Base-by-base conservation (phyloP, 2,113 vertebrate species). In the Mungos mungo region DNA sequence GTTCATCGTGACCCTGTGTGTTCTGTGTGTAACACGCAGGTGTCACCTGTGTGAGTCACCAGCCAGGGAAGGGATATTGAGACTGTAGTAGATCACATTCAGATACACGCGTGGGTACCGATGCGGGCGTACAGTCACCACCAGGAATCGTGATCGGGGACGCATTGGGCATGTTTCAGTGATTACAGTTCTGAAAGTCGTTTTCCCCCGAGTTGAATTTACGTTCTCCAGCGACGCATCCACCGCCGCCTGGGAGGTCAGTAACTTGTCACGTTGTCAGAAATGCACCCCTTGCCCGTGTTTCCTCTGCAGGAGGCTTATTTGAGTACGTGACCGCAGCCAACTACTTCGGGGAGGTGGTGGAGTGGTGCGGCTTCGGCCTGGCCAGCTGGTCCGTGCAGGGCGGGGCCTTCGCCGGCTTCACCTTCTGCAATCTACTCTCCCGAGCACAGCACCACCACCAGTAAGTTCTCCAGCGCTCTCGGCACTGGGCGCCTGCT, bases 291-390 rank as follows among this genome's bases (percentile, higher is more conserved):
- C 77, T 33, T 52, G 35, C 85, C 76, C 92, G 0, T 96, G 89
- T 68, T 97, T 50, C 33, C 16, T 95, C 95, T 95, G 74, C 91
- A 99, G 99, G 99, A 88, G 99, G 99, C 77, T 94, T 99, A 98
- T 99, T 99, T 98, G 99, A 99, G 65, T 99, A 99, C 19, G 99
- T 99, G 21, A 99, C 99, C 0, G 99, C 99, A 65, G 99, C 99
- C 92, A 99, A 99, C 98, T 99, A 99, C 95, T 98, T 99, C 5
- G 99, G 99, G 14, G 99, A 99, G 98, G 99, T 99, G 33, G 45
- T 98, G 2, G 99, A 99, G 98, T 99, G 99, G 99, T 98, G 98
- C 8, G 99, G 99, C 84, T 99, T 99, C 80, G 99, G 99, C 27
- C 97, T 99, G 74, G 99, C 99, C 35, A 98, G 98, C 96, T 99